Evolutionary conservation across 2,113 vertebrate genomes (phyloP), one percentile per base, ranked within the genome.

Genomic region (Bucco capensis): DNA sequence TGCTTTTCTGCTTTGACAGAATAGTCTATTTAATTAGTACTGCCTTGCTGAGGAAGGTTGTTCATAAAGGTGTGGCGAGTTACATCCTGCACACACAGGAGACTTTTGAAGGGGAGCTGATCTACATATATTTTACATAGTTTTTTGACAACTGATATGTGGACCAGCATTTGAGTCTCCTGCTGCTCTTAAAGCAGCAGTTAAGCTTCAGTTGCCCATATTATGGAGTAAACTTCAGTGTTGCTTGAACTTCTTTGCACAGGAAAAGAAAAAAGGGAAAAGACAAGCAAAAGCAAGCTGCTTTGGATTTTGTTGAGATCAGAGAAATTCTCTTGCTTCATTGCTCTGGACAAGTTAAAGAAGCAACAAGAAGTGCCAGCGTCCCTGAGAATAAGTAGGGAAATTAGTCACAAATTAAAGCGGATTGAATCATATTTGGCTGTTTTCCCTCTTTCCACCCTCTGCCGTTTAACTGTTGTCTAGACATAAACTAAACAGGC

Each of bases 401-500:
- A 96, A 94, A 94, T 97, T 96, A 96, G 93, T 97, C 96, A 97
- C 76, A 97, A 86, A 74, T 95, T 95, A 91, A 95, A 96, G 93
- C 90, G 88, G 88, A 80, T 96, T 97, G 95, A 94, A 93, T 96
- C 94, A 94, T 88, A 90, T 93, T 96, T 96, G 91, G 71, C 91
- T 72, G 18, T 93, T 94, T 88, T 96, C 90, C 81, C 80, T 94
- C 92, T 96, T 96, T 93, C 89, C 95, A 75, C 74, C 74, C 90
- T 88, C 78, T 94, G 62, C 92, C 88, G 79, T 90, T 83, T 64
- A 61, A 92, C 67, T 95, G 86, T 95, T 94, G 95, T 97, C 96
- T 97, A 96, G 96, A 97, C 95, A 70, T 83, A 96, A 95, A 84
- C 94, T 93, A 92, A 97, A 95, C 79, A 96, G 82, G 91, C 77